These are phyloP conservation scores for Montipora efflorescens DNA, from an alignment of 64 coral and sea anemone genomes.

Conservation along the genomic window DNA sequence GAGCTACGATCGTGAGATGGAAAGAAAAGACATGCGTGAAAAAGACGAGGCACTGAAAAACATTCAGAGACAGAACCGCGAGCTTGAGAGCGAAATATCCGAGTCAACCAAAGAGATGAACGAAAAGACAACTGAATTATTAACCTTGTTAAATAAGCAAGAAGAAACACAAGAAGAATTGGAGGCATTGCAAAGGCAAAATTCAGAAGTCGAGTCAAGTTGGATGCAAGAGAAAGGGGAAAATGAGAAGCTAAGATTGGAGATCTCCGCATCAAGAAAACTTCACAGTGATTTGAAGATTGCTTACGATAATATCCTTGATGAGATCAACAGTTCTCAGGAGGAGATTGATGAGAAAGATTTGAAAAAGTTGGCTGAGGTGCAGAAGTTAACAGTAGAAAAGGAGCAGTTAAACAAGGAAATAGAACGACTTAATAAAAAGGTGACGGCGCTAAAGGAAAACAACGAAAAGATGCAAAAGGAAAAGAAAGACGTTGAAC, in stretches of 20 bases:
- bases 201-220: constrained; percentile 13
- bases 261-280: neutral
- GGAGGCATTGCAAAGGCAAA: constrained; percentile 1
- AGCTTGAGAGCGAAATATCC: constrained; percentile 30
- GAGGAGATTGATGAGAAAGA: constrained; percentile 20
- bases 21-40: constrained; percentile 27
- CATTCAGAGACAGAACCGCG: constrained; percentile 15
- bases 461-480: constrained; percentile 22
- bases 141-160: constrained; percentile 20
- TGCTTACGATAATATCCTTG: constrained; percentile 23
- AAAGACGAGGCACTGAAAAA: constrained; percentile 15
- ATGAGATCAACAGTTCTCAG: constrained; percentile 29
- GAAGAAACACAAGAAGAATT: constrained; percentile 18
- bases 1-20: constrained; percentile 5
- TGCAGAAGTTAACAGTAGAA: neutral
- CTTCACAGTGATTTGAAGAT: constrained; percentile 32
- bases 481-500: constrained; percentile 37
- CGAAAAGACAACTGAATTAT: constrained; percentile 4
- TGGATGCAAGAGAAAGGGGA: constrained; percentile 16
- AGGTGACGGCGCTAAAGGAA: neutral
- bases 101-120: constrained; percentile 15
- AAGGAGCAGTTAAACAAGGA: constrained; percentile 41
- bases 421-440: neutral
- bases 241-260: constrained; percentile 25
- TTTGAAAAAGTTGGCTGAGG: neutral